Conservation (phyloP, 2,888 invertebrate genomes). For the Lasioglossum marginatum region DNA sequence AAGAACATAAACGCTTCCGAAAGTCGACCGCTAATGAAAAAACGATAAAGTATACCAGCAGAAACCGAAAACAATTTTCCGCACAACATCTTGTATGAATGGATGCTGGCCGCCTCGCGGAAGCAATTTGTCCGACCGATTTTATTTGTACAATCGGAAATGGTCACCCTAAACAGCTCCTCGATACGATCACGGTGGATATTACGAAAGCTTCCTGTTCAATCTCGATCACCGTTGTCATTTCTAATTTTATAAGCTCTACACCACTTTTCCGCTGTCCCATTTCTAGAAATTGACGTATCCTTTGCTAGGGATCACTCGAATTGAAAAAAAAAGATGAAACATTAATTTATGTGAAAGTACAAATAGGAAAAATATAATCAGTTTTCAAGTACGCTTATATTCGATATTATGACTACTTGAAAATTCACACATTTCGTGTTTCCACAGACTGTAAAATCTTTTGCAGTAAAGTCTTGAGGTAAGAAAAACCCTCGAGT, state of each 20-base stretch:
- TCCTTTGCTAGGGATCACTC: neutral
- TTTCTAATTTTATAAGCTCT: conserved; percentile 13
- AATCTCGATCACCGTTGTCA: neutral
- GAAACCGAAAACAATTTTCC: conserved; percentile 37
- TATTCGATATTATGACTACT: no score
- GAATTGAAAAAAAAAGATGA: neutral
- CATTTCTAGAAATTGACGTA: neutral
- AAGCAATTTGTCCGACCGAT: conserved; percentile 42
- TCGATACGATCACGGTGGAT: conserved; percentile 34
- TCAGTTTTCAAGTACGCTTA: neutral
- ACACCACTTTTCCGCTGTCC: neutral
- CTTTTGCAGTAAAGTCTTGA: no score
- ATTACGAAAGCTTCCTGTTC: conserved; percentile 22
- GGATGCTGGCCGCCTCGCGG: conserved; percentile 5
- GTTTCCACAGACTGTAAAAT: no score
- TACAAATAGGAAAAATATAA: neutral
- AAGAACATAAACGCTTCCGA: neutral
- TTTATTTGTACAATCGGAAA: conserved; percentile 50
- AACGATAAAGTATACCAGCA: conserved; percentile 18
- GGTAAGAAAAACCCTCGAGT: no score
- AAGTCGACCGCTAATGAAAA: conserved; percentile 1
- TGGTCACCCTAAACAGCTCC: conserved; percentile 44
- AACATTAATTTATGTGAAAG: neutral
- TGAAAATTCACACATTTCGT: no score
- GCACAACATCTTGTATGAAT: conserved; percentile 34